These are phyloP conservation scores for Zaprionus kolodkinae DNA, from an alignment of 1,140 invertebrate genomes.

Conservation along the genomic window DNA sequence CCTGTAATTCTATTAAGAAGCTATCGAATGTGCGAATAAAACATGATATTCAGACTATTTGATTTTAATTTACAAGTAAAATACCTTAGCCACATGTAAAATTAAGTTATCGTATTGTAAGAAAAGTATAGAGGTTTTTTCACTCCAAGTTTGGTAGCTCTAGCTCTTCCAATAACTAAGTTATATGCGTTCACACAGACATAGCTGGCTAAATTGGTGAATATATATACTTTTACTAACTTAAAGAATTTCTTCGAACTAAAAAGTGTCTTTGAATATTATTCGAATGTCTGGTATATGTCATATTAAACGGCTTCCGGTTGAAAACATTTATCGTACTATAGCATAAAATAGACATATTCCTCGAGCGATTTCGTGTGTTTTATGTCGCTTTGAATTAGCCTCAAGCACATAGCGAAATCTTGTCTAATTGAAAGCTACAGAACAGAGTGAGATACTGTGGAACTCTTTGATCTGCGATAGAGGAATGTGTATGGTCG, in stretches of 20 bases:
- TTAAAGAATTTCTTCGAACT: neutral
- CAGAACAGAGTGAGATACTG: conserved; percentile 22
- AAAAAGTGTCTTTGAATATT: neutral
- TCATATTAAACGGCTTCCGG: neutral
- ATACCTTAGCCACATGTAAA: too few species aligned
- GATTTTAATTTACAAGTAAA: too few species aligned
- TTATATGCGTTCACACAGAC: too few species aligned
- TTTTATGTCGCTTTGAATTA: conserved; percentile 50
- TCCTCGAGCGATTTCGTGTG: neutral
- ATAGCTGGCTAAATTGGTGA: neutral
- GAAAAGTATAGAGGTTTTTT: too few species aligned
- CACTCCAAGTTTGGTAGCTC: too few species aligned
- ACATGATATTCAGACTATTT: too few species aligned
- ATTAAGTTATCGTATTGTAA: neutral
- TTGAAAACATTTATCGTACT: neutral
- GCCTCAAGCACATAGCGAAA: conserved; percentile 17
- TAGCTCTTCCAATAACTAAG: too few species aligned
- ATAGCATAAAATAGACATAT: neutral
- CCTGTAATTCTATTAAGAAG: too few species aligned
- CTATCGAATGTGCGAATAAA: too few species aligned
- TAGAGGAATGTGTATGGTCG: too few species aligned
- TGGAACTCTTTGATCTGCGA: conserved; percentile 41
- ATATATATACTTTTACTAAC: neutral
- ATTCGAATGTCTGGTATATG: neutral
- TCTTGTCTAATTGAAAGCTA: conserved; percentile 40